These are phyloP conservation scores for Onychomys leucogaster DNA, from an alignment of 2,797 vertebrate species.

Conservation along the genomic window DNA sequence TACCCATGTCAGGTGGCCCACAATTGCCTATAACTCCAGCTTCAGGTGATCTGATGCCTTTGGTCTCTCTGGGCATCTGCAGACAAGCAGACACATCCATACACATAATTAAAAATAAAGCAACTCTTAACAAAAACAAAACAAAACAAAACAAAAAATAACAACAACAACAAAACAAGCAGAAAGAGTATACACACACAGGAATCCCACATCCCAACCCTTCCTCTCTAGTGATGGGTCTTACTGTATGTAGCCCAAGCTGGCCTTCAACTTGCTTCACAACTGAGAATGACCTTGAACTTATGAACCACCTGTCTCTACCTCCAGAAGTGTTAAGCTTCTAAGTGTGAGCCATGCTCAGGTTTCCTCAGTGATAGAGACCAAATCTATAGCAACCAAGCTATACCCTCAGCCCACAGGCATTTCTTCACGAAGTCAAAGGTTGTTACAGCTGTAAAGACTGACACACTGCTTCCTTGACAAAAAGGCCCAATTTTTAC, in stretches of 20 bases:
- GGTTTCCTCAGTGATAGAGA: neutral
- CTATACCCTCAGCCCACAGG: neutral
- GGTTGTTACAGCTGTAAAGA: slow-evolving; percentile 29
- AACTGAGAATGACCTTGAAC: neutral
- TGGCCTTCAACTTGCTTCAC: neutral
- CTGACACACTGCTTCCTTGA: neutral
- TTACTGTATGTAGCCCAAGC: neutral
- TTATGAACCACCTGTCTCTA: neutral
- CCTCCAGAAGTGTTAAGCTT: neutral
- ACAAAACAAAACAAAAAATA: too few relatives aligned
- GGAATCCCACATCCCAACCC: neutral
- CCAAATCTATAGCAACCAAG: neutral
- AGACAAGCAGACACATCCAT: neutral
- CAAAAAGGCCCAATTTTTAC: slow-evolving; percentile 13
- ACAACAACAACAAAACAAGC: neutral
- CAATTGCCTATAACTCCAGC: neutral
- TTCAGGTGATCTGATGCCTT: neutral
- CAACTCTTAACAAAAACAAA: neutral
- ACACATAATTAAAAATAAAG: neutral
- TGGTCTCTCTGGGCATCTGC: neutral
- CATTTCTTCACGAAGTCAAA: slow-evolving; percentile 12
- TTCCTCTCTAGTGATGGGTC: neutral
- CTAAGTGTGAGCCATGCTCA: neutral
- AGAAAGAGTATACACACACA: neutral
- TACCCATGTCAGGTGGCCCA: neutral